Evolutionary conservation across 2,888 invertebrate genomes (phyloP), one percentile per base, ranked within the genome.

Genomic region (Sinhomidia bicolor): DNA sequence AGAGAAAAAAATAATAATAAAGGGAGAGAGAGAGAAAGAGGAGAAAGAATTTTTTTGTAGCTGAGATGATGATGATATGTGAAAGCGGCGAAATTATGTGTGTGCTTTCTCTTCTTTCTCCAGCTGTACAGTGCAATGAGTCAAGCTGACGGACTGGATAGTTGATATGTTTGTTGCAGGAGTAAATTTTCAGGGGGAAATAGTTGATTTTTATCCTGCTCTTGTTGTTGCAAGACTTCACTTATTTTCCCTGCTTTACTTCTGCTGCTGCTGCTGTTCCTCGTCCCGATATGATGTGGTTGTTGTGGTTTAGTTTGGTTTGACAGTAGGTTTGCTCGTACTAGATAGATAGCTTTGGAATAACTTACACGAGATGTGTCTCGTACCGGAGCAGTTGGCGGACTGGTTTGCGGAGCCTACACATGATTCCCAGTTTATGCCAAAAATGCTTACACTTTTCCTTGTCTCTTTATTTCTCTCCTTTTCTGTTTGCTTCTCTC

Each of bases 371-470:
- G 57, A 83, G 74, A 71, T 83, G 83, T 54, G 83, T 74, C 83
- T 83, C 83, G 71, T 26, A 74, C 57, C 83, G 60, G 74, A 83
- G 83, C 83, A 54, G 71, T 74, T 83, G 36, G 83, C 60, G 32
- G 74, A 83, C 83, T 83, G 74, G 57, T 74, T 83, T 54, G 83
- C 57, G 26, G 36, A 74, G 74, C 17, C 74, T 74, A 23, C 47
- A 26, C 20, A 41, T 47, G 74, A 60, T 83, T 83, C 83, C 60
- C 68, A 83, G 74, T 83, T 83, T 83, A 83, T 83, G 83, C 74
- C 20, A 17, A 83, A 74, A 74, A 47, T 71, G 26, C 71, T 71
- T 54, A 29, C 76, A 47, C 14, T 51, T 14, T 36, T 71, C 57
- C 74, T 74, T 23, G 57, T 44, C 17, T 74, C 74, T 26, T 17